Evolutionary conservation across 2,888 invertebrate genomes (phyloP).

Genomic region (Meiosimyza decipiens): DNA sequence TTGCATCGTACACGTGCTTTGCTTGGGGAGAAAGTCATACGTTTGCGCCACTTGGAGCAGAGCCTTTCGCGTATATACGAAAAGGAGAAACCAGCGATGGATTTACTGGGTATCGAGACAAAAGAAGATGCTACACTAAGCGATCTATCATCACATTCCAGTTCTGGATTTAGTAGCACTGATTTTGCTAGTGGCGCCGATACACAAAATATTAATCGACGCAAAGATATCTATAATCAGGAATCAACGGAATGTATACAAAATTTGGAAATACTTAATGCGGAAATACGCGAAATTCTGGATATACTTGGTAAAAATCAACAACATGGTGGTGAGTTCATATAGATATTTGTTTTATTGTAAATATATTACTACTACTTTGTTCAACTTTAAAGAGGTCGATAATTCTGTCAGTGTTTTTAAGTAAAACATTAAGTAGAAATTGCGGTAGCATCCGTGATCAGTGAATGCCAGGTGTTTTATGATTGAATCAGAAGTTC

Average conservation of each 20-base stretch:
- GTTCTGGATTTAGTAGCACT: conserved; percentile 74
- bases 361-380: too few species aligned
- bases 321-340: conserved; percentile 49
- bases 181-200: conserved; percentile 73
- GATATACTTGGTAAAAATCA: conserved; percentile 74
- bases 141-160: conserved; percentile 73
- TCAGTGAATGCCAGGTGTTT: too few species aligned
- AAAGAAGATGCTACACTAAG: conserved; percentile 74
- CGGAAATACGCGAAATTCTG: conserved; percentile 78
- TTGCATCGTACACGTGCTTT: conserved; percentile 83
- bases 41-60: conserved; percentile 82
- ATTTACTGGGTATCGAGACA: conserved; percentile 52
- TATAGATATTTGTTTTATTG: too few species aligned
- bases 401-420: too few species aligned
- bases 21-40: conserved; percentile 84
- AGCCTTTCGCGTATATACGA: conserved; percentile 73
- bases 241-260: conserved; percentile 78
- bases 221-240: conserved; percentile 68
- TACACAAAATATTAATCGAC: conserved; percentile 57
- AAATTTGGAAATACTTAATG: conserved; percentile 76
- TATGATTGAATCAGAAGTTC: too few species aligned
- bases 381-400: too few species aligned
- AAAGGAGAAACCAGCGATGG: conserved; percentile 62
- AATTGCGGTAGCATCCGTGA: too few species aligned
- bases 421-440: too few species aligned